phyloP scores from a whole-genome alignment of 2,797 vertebrate species.

The Emydoidea blandingii region DNA sequence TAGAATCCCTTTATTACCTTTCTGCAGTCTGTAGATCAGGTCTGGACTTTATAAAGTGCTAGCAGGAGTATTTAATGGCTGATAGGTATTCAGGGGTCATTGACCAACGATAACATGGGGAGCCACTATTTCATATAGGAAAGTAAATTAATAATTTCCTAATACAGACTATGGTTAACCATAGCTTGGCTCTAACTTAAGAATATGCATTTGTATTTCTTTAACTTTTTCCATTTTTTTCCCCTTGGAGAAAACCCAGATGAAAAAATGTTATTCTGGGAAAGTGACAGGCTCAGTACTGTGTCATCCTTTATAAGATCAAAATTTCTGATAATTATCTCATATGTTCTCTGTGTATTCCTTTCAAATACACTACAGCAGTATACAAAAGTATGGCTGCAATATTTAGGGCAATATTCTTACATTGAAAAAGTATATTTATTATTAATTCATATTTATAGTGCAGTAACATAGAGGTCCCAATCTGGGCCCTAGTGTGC shows the following conservation, averaged over 20 bases:
- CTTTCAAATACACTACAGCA: background rate
- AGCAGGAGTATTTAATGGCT: background rate
- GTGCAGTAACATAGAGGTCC: background rate
- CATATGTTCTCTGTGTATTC: background rate
- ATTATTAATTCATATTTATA: background rate
- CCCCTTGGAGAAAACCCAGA: background rate
- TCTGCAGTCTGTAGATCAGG: background rate
- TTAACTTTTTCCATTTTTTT: background rate
- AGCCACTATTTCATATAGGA: background rate
- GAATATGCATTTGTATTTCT: background rate
- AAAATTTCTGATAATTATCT: background rate
- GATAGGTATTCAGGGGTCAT: background rate
- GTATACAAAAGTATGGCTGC: background rate
- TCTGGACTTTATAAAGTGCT: background rate
- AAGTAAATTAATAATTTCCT: background rate
- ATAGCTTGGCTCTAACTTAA: background rate
- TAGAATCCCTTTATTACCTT: background rate
- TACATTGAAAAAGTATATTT: background rate
- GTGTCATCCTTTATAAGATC: background rate
- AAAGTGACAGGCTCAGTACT: background rate
- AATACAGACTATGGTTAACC: background rate
- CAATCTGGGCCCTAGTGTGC: background rate
- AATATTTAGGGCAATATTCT: background rate
- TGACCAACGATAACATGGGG: background rate
- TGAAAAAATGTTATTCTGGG: background rate